Base-by-base conservation (phyloP, 2,797 vertebrate species). In the Enoplosus armatus region DNA sequence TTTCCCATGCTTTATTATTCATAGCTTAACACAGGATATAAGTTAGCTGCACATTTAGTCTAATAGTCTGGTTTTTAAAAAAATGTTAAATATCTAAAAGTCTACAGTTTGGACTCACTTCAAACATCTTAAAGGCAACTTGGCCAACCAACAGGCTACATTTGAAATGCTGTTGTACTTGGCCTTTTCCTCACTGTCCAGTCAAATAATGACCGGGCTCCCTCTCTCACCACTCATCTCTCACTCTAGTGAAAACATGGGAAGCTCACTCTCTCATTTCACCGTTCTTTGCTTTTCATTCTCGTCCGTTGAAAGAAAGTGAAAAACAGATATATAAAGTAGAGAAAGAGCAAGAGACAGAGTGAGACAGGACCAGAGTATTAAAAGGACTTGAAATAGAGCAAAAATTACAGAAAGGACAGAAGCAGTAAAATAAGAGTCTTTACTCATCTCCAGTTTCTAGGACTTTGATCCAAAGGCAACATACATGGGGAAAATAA, bases 381-480 rank as follows among this genome's bases (percentile, higher is more conserved):
- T 72, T 56, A 31, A 71, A 61, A 50, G 3, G 35, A 18, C n/a
- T n/a, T 71, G 51, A 70, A 70, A 78, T n/a, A 3, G n/a, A 47
- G 27, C 0, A 37, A 26, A 33, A 31, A 76, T 31, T 27, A n/a
- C n/a, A 37, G 5, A 5, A 80, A 58, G 54, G 45, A 16, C 24
- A 35, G 58, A 54, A 59, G 61, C 9, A 59, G 66, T 39, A 56
- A 43, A 76, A 79, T 55, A 67, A 68, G 47, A 43, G 62, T 15
- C 6, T 47, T 50, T 29, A 76, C 80, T 84, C 53, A 74, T 81
- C 22, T 71, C 43, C 48, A 56, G 27, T 29, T 61, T 68, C 8
- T 4, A 35, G 29, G 65, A 37, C 35, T 81, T 69, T 37, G 20
- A 82, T 75, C 81, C 85, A 90, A 84, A 72, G 43, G 29, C 29